A percentile compares a stretch with the other conserved stretches of the same genome.
Evolutionary conservation across 1,140 invertebrate species (phyloP).

Genomic region (Drosophila varians): DNA sequence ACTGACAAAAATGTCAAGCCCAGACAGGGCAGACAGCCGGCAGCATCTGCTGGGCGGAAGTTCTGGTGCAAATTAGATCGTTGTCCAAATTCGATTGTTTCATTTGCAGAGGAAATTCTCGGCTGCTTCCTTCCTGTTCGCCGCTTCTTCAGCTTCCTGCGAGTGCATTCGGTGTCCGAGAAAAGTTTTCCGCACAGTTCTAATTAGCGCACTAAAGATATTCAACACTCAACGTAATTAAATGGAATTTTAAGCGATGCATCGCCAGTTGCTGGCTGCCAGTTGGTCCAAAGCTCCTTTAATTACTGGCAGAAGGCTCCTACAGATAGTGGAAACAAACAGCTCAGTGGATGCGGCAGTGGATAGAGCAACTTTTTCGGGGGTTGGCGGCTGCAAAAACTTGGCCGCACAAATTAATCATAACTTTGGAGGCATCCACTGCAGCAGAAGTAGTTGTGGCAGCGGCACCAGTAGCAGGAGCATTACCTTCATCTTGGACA

Average conservation of each 20-base stretch:
- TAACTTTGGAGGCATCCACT: conserved; percentile 68
- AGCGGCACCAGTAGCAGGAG: conserved; percentile 16
- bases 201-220: conserved; percentile 75
- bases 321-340: conserved; percentile 55
- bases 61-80: conserved; percentile 51
- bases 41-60: conserved; percentile 11
- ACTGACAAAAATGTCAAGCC: conserved; percentile 30
- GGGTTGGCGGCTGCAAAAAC: conserved; percentile 58
- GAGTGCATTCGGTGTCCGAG: conserved; percentile 59
- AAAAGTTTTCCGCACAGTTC: conserved; percentile 60
- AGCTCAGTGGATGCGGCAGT: conserved; percentile 29
- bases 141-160: conserved; percentile 4
- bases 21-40: conserved; percentile 20
- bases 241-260: conserved; percentile 79
- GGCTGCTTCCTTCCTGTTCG: not conserved
- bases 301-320: conserved; percentile 55
- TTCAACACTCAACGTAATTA: conserved; percentile 80
- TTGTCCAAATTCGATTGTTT: conserved; percentile 72
- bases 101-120: conserved; percentile 16
- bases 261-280: conserved; percentile 34
- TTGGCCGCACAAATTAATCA: conserved; percentile 77
- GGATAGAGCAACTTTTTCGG: conserved; percentile 58
- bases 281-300: conserved; percentile 62
- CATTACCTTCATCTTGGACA: conserved; percentile 43
- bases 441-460: conserved; percentile 9